phyloP scores from a whole-genome alignment of 2,113 vertebrate genomes.

The Pontoporia blainvillei region DNA sequence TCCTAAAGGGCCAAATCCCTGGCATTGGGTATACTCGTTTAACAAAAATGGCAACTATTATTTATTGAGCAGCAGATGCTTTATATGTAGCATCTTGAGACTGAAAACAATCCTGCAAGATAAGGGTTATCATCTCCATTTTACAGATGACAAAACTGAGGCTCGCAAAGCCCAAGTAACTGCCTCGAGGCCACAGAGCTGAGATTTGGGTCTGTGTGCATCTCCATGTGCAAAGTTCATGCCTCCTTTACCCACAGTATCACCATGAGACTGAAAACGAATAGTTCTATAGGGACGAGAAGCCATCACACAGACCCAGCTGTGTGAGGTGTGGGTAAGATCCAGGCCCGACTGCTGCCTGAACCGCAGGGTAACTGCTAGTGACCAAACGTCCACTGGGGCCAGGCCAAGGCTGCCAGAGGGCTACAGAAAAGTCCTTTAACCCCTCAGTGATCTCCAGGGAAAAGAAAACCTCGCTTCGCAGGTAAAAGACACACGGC shows the following conservation, averaged over 20 bases:
- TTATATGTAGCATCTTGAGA: neutral
- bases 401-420: neutral
- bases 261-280: neutral
- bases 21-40: neutral
- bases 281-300: neutral
- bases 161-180: neutral
- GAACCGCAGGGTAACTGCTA: neutral
- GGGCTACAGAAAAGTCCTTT: neutral
- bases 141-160: neutral
- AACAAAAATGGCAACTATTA: neutral
- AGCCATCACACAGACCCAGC: rapidly evolving
- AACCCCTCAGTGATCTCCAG: neutral
- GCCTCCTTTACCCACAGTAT: neutral
- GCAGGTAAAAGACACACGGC: neutral
- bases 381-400: neutral
- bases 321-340: rapidly evolving
- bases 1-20: neutral
- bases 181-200: neutral
- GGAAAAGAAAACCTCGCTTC: neutral
- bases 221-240: neutral
- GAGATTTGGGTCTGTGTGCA: neutral
- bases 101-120: neutral
- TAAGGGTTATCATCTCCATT: neutral
- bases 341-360: neutral
- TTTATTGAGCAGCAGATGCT: neutral